Evolutionary conservation across 2,113 vertebrate species (phyloP), one percentile per base, ranked within the genome.

Genomic region (Dryoscopus gambensis): DNA sequence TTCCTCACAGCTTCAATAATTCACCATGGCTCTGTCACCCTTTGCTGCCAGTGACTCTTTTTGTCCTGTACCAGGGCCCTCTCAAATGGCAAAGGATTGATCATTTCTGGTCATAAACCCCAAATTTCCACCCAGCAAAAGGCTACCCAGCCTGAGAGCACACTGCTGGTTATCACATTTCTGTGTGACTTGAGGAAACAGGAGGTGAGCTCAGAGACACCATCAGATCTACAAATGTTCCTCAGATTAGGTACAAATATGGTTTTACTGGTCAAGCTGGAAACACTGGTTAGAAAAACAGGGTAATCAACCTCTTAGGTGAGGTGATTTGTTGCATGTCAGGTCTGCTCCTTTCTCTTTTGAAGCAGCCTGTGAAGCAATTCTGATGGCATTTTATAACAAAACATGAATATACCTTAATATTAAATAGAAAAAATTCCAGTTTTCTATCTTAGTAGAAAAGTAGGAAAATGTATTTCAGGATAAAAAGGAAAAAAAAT

Each of bases 121-220:
- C 28, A 24, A 10, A 28, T n/a, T 47, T 30, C 20, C 50, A 57
- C 21, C 21, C 55, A 67, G 50, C 4, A 16, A 31, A 40, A 15
- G 19, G 19, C 46, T 11, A 31, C 15, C 60, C 13, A 30, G 17
- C 44, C 74, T 39, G 74, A 22, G 20, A 60, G 22, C 2, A 2
- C 6, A 8, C 52, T 49, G 59, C 63, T 55, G 20, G 3, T 15
- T 21, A 2, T 35, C 44, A 10, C 40, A 5, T 39, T 49, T 59
- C 33, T 68, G 27, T 1, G 27, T 33, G 55, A 10, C 4, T 1
- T 0, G 15, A 35, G 10, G 52, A 46, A 69, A 23, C 6, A 42
- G 47, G 37, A 62, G 15, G 3, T 35, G 49, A 52, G 16, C 20
- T 33, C 67, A 30, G 30, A 71, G 18, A 13, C 19, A 24, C 39